phyloP scores from a whole-genome alignment of 2,113 vertebrate genomes.

The Mystacornis crossleyi region DNA sequence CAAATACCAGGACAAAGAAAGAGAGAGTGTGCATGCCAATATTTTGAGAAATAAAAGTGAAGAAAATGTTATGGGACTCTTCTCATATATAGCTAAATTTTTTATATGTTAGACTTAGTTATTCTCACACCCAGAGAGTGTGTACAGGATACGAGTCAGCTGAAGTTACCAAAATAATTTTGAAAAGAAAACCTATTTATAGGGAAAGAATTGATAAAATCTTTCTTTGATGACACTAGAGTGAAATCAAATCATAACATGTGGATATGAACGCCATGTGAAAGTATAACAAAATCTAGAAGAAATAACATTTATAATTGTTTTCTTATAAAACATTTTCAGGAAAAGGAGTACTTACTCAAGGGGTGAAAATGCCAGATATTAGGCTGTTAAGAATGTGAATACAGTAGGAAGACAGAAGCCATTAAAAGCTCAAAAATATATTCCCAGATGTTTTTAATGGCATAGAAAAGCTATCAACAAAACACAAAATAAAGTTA shows the following conservation, averaged over 20 bases:
- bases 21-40: neutral
- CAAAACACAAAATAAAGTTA: slow-evolving; percentile 11
- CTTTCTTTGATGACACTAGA: slow-evolving; percentile 2
- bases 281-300: slow-evolving; percentile 34
- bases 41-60: neutral
- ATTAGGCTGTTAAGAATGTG: slow-evolving; percentile 30
- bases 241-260: neutral
- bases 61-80: neutral
- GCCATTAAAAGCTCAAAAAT: slow-evolving; percentile 24
- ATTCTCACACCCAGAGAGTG: neutral
- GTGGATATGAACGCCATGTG: neutral
- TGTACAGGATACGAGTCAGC: neutral
- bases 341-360: slow-evolving; percentile 50
- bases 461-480: slow-evolving; percentile 35
- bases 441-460: slow-evolving; percentile 46
- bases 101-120: neutral
- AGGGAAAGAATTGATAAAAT: slow-evolving; percentile 1
- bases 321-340: slow-evolving; percentile 63
- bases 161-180: neutral
- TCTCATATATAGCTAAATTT: neutral
- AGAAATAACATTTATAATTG: slow-evolving; percentile 51
- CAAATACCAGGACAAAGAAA: neutral
- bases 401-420: slow-evolving; percentile 56
- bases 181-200: neutral
- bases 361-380: slow-evolving; percentile 21